Base-by-base conservation (phyloP, 2,797 vertebrate species). In the Pangasius larnaudii region DNA sequence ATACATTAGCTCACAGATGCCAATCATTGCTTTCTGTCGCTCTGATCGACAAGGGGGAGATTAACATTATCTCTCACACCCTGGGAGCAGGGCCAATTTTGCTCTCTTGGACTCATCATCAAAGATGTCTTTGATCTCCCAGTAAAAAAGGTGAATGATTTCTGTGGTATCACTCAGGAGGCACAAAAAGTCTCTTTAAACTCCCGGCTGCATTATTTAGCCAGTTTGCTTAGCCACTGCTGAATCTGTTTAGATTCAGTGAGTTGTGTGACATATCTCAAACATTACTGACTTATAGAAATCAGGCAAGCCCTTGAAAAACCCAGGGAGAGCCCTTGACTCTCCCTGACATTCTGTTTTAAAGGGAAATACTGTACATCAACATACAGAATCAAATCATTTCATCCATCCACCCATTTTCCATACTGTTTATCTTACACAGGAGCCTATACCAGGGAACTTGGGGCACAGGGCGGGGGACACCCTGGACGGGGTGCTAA, bases 31-130 rank as follows among this genome's bases (percentile, higher is more conserved):
- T 49, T 46, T 7, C 42, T 49, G 24, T 46, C 4, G 5, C 42
- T 49, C 19, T 16, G 24, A 49, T 8, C 24, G 71, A 46, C 22
- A 75, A n/a, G 24, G 5, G 2, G 5, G 27, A 51, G 74, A n/a
- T n/a, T n/a, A 75, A 75, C 27, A 42, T n/a, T 27, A 75, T 75
- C 42, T 27, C 27, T 75, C 74, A 75, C 46, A 77, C 46, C 74
- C 71, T 2, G 71, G 39, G 3, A 72, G 19, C 71, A 46, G 36
- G 39, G 39, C 24, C 42, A 46, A 74, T 74, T 74, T 27, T 46
- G 39, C 33, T 19, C 67, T 39, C 67, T 39, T 71, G 7, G 18
- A 71, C 67, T 19, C 24, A 13, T 65, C 33, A 39, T 39, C 36
- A 71, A 39, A 19, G 18, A 72, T 42, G 69, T 42, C 69, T 72